phyloP scores from a whole-genome alignment of 2,113 vertebrate genomes.

The Pterocles burchelli region DNA sequence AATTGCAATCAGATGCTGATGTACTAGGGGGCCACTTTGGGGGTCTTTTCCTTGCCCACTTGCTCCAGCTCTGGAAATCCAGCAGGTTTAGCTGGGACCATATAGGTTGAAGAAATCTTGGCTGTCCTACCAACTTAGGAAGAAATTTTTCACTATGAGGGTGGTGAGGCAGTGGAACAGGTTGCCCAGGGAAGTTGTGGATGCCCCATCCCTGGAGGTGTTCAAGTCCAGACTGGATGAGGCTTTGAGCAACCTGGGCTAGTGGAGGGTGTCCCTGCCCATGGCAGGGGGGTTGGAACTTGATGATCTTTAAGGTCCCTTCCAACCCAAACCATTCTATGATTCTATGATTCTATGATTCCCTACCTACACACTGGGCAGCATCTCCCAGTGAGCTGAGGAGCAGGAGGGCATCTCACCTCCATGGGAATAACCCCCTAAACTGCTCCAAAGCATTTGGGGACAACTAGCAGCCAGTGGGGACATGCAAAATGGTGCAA shows the following conservation, averaged over 20 bases:
- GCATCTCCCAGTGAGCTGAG: background rate
- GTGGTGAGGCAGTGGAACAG: too few relatives aligned
- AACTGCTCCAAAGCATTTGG: background rate
- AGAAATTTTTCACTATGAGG: too few relatives aligned
- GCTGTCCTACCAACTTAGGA: background rate
- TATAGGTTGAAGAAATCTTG: background rate
- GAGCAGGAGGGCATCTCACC: background rate
- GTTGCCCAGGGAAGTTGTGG: too few relatives aligned
- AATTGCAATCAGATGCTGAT: background rate
- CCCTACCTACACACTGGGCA: background rate
- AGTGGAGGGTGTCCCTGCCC: too few relatives aligned
- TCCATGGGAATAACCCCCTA: background rate
- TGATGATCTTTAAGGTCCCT: too few relatives aligned
- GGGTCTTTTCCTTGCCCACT: background rate
- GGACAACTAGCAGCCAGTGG: background rate
- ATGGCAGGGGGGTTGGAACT: too few relatives aligned
- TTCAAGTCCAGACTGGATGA: too few relatives aligned
- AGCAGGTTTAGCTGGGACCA: background rate
- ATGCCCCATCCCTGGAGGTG: too few relatives aligned
- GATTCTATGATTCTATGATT: too few relatives aligned
- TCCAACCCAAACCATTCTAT: too few relatives aligned
- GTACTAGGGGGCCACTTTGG: background rate
- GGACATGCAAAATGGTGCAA: background rate
- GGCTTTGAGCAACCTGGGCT: too few relatives aligned
- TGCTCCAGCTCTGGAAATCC: background rate